Percentiles rank a stretch among this genome's conserved stretches.
These are phyloP conservation scores for Bimastos eiseni DNA, from an alignment of 2,888 invertebrate species.

Conservation along the genomic window DNA sequence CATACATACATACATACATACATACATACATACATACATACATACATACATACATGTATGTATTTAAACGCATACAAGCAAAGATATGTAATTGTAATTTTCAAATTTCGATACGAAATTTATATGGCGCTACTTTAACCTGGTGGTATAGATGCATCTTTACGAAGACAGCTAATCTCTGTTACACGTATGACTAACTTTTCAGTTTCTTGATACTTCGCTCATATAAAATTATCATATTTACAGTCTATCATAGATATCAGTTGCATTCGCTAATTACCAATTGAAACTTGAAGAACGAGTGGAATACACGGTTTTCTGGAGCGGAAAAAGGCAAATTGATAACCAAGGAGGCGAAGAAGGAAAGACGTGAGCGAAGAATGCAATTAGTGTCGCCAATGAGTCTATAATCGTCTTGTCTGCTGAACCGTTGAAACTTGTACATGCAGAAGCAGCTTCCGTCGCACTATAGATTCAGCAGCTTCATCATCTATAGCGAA, in stretches of 20 bases:
- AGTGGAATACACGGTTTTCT: neutral
- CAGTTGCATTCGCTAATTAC: neutral
- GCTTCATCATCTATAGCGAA: too few relatives aligned
- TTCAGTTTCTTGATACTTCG: neutral
- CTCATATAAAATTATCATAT: too few relatives aligned
- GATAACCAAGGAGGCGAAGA: neutral
- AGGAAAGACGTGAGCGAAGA: neutral
- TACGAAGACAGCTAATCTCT: too few relatives aligned
- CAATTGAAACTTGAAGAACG: neutral
- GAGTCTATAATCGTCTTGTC: constrained; percentile 2
- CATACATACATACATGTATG: constrained; percentile 28
- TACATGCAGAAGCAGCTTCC: neutral
- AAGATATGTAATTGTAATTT: constrained; percentile 37
- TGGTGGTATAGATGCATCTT: too few relatives aligned
- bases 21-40: constrained; percentile 28
- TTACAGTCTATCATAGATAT: neutral
- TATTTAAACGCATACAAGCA: constrained; percentile 28
- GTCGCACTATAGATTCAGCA: neutral
- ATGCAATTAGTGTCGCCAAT: neutral
- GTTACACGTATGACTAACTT: neutral
- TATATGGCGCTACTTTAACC: neutral
- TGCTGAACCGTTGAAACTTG: neutral
- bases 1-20: constrained; percentile 32
- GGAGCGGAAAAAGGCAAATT: neutral
- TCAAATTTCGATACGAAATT: neutral